These are phyloP conservation scores for Sinohyriopsis cumingii DNA, from an alignment of 2,888 invertebrate species.

Conservation along the genomic window DNA sequence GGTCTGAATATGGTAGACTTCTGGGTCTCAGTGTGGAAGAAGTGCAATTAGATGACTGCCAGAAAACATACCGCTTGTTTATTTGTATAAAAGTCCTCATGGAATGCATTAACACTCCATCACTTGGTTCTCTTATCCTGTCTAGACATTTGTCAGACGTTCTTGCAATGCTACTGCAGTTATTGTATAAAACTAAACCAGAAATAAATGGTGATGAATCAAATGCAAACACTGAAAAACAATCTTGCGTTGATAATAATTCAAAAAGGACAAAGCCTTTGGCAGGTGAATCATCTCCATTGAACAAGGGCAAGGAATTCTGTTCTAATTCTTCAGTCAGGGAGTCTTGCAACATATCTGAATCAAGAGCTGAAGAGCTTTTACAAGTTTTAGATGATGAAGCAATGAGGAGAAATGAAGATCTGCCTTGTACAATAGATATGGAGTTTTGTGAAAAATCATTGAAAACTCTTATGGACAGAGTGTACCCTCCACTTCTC, in stretches of 20 bases:
- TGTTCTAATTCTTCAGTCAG: too few species aligned
- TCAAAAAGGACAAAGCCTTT: too few species aligned
- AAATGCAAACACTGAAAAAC: background rate
- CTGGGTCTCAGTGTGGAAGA: constrained; percentile 16
- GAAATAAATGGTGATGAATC: background rate
- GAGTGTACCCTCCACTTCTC: constrained; percentile 78
- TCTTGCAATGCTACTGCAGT: constrained; percentile 81
- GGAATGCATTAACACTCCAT: constrained; percentile 37
- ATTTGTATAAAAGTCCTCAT: constrained; percentile 44
- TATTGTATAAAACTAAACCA: constrained; percentile 73
- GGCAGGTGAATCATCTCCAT: too few species aligned
- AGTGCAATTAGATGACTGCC: constrained; percentile 8
- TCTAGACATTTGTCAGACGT: constrained; percentile 78
- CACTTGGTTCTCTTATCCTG: constrained; percentile 76
- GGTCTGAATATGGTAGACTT: constrained; percentile 69
- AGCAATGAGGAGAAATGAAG: background rate
- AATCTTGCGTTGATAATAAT: background rate
- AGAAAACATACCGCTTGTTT: constrained; percentile 37
- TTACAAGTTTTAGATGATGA: too few species aligned
- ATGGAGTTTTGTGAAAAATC: constrained; percentile 39
- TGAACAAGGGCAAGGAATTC: too few species aligned
- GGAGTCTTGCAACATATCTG: background rate
- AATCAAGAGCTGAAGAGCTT: too few species aligned
- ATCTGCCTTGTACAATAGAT: constrained; percentile 7
- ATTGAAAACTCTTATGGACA: constrained; percentile 75